A percentile compares a stretch with the other conserved stretches of the same genome.
Evolutionary conservation across 2,797 vertebrate genomes (phyloP).

Genomic region (Saguinus oedipus): DNA sequence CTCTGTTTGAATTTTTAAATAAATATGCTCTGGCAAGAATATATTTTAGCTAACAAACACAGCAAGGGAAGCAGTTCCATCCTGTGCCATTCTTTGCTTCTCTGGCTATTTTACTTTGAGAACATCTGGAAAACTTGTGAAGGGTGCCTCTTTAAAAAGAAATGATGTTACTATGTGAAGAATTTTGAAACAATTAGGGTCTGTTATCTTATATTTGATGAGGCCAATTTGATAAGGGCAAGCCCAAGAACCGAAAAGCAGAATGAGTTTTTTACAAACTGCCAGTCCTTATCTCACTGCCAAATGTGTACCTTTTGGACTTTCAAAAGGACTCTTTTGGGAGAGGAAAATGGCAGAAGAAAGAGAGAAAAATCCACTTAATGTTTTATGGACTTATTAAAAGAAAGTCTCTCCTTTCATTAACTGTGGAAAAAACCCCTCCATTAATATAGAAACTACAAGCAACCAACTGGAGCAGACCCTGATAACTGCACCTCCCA

Average conservation of each 20-base stretch:
- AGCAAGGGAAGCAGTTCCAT: neutral
- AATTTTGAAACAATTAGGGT: slow-evolving; percentile 67
- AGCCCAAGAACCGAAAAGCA: slow-evolving; percentile 50
- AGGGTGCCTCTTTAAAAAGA: slow-evolving; percentile 24
- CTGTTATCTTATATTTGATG: slow-evolving; percentile 54
- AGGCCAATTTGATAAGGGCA: slow-evolving; percentile 53
- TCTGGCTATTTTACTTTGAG: neutral
- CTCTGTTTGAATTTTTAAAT: slow-evolving; percentile 28
- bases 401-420: slow-evolving; percentile 81
- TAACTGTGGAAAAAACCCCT: slow-evolving; percentile 78
- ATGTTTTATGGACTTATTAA: slow-evolving; percentile 85
- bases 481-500: slow-evolving; percentile 78
- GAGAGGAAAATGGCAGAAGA: slow-evolving; percentile 59
- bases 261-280: slow-evolving; percentile 46
- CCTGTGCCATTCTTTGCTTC: neutral
- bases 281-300: slow-evolving; percentile 66
- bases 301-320: slow-evolving; percentile 70
- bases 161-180: slow-evolving; percentile 53
- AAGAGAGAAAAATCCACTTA: slow-evolving; percentile 77
- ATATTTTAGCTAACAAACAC: neutral
- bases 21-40: neutral
- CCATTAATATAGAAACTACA: slow-evolving; percentile 82
- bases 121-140: neutral
- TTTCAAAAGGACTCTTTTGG: slow-evolving; percentile 61
- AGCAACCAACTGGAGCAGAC: slow-evolving; percentile 71